Conservation (phyloP, 2,888 invertebrate species). For the Thymelicus sylvestris region DNA sequence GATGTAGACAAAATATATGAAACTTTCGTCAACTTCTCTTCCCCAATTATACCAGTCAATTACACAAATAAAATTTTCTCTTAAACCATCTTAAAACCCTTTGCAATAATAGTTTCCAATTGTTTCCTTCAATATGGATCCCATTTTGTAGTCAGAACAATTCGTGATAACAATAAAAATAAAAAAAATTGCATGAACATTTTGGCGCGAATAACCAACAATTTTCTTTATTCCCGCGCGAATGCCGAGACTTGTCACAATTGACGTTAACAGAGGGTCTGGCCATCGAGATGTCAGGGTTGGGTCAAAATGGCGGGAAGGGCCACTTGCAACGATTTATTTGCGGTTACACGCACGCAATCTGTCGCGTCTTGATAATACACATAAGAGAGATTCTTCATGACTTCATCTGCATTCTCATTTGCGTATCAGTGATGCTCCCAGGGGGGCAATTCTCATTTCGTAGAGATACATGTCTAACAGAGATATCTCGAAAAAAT, state of each 20-base stretch:
- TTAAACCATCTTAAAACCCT: too few species aligned
- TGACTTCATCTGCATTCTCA: slow-evolving; percentile 4
- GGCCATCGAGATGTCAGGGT: slow-evolving; percentile 8
- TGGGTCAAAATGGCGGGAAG: slow-evolving; percentile 25
- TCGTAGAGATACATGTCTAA: too few species aligned
- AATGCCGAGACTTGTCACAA: slow-evolving; percentile 21
- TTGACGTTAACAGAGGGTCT: slow-evolving; percentile 25
- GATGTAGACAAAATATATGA: too few species aligned
- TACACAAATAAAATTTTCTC: too few species aligned
- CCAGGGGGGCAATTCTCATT: too few species aligned
- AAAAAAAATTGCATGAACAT: not conserved
- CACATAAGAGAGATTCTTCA: not conserved
- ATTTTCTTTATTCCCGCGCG: slow-evolving; percentile 19
- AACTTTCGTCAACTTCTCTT: too few species aligned
- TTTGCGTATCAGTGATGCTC: not conserved
- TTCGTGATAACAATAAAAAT: not conserved
- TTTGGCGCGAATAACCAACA: slow-evolving; percentile 8
- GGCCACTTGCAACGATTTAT: slow-evolving; percentile 30
- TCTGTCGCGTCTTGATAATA: slow-evolving; percentile 5
- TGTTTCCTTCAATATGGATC: too few species aligned
- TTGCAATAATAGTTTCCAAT: too few species aligned
- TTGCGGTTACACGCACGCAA: slow-evolving; percentile 20
- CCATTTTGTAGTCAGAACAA: too few species aligned
- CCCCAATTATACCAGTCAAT: too few species aligned
- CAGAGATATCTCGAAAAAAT: too few species aligned